Evolutionary conservation across 2,888 invertebrate species (phyloP), one percentile per base, ranked within the genome.

Genomic region (Xestoiulus laeticollis): DNA sequence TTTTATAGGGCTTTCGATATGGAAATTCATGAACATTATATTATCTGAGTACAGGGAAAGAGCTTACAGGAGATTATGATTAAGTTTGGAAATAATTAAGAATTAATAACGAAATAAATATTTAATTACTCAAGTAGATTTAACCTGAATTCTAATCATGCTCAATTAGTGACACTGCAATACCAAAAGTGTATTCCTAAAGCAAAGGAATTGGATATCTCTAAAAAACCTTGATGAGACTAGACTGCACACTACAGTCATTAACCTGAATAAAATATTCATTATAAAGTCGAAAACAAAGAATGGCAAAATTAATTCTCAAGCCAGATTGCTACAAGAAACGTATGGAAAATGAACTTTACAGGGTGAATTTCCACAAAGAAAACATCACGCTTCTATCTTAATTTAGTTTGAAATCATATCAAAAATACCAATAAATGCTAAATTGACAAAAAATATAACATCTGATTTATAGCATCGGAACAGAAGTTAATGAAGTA

Each of bases 271-370:
- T 68, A 68, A 68, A 68, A 22, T 68, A 68, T 68, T 68, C 8
- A 68, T 68, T 68, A 68, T 68, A 26, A 68, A 68, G 68, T 68
- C 22, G 68, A 68, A 68, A 68, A 68, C 68, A 68, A 68, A 68
- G n/a, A 5, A 26, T 22, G 6, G 10, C 68, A n/a, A 48, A 48
- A 48, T 48, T 68, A 68, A 53, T 53, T 53, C 53, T 68, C 26
- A 68, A 68, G 68, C 1, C n/a, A 68, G n/a, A 68, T 5, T 68
- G 10, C 68, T 6, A 68, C 5, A 0, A 4, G 1, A 3, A 5
- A 0, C 4, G 22, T 6, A 68, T 22, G 6, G 5, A 4, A 0
- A 26, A 22, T 6, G n/a, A 68, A 22, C 10, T 8, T 4, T 68
- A 22, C 68, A 68, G 68, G 10, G 26, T 19, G n/a, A n/a, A n/a